phyloP scores from a whole-genome alignment of 2,113 vertebrate species.

The Bettongia penicillata region DNA sequence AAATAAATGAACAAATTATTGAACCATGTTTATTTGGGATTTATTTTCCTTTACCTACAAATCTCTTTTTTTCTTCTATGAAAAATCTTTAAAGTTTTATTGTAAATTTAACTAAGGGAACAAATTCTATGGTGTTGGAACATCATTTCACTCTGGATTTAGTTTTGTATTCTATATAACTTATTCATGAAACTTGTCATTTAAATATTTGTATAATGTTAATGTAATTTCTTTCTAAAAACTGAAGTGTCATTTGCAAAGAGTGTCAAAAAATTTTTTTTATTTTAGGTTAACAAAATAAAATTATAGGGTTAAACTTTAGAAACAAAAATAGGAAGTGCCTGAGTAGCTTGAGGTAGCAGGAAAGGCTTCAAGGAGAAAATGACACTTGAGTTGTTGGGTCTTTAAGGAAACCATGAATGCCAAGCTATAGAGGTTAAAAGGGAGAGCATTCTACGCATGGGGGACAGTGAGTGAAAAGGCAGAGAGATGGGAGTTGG shows the following conservation, averaged over 20 bases:
- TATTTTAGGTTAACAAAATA: background rate
- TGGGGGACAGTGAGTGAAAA: background rate
- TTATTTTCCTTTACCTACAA: slow-evolving; percentile 67
- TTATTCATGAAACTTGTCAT: background rate
- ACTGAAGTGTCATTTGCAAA: background rate
- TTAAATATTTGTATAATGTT: background rate
- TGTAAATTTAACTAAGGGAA: slow-evolving; percentile 24
- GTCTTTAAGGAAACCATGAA: background rate
- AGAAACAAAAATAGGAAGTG: background rate
- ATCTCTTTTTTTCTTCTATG: slow-evolving; percentile 68
- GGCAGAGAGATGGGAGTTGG: background rate
- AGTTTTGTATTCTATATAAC: slow-evolving; percentile 1
- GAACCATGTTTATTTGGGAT: slow-evolving; percentile 54
- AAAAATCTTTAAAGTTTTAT: slow-evolving; percentile 53
- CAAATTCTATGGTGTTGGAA: background rate
- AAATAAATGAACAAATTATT: slow-evolving; percentile 79
- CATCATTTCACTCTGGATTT: background rate
- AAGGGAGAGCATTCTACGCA: background rate
- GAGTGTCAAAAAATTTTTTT: background rate
- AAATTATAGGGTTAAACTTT: background rate
- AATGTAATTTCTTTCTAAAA: background rate
- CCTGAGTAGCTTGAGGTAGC: background rate
- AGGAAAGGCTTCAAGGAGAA: background rate
- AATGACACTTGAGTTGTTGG: background rate
- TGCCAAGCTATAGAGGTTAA: background rate